Base-by-base conservation (phyloP, 2,797 vertebrate genomes). In the Gymnocypris eckloni region DNA sequence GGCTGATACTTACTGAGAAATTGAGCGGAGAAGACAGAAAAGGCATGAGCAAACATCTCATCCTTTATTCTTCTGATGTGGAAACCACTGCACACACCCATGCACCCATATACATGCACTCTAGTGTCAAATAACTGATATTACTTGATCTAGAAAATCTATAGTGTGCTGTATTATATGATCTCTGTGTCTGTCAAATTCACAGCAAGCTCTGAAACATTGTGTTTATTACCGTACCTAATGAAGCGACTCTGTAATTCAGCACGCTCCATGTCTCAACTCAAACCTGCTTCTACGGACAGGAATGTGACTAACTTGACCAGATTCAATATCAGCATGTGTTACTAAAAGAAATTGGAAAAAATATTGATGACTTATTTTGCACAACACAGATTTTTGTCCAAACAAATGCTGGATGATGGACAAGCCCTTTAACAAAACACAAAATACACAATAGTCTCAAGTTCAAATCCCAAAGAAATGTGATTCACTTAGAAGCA, bases 1-100 rank as follows among this genome's bases (percentile, higher is more conserved):
- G 67, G 41, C 83, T 89, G 76, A 81, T 22, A 72, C 69, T 73
- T 59, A 18, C 77, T 25, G 77, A 79, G 69, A 73, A 80, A 85
- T 9, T 2, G 18, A 76, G 61, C 73, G 54, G 73, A 78, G 52
- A 67, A 64, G 66, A 28, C 22, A 64, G 78, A 50, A 59, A 61
- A 73, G 54, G 28, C 54, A 73, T 45, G 39, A 52, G 11, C 4
- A 72, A 71, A 86, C 25, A 67, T 37, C 33, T 22, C 28, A 61
- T 71, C 67, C 33, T 71, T 25, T n/a, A 69, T 28, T 61, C 52
- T 61, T 70, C 82, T 76, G 73, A 78, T 70, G 76, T 52, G 52
- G 13, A 81, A 45, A 75, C 22, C 64, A 69, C 67, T 45, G 28
- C 25, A 85, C 66, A 79, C 66, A 79, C n/a, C n/a, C n/a, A 70